phyloP scores from a whole-genome alignment of 2,888 invertebrate species.

The Acleris holmiana region DNA sequence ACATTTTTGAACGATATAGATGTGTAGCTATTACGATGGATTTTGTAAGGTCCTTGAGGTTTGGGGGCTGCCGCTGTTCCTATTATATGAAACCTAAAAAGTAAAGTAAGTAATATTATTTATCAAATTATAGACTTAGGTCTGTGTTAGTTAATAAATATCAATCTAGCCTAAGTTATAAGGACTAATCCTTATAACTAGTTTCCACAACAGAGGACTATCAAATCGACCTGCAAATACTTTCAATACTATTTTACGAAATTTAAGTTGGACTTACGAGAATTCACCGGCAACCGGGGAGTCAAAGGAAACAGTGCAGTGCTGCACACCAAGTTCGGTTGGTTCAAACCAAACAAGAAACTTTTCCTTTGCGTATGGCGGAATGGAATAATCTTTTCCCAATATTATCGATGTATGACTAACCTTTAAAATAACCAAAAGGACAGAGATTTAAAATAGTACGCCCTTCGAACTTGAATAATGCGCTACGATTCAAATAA shows the following conservation, averaged over 20 bases:
- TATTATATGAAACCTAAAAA: slow-evolving; percentile 66
- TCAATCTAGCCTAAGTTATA: too few relatives aligned
- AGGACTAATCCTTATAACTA: too few relatives aligned
- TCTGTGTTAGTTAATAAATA: too few relatives aligned
- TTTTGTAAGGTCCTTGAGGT: slow-evolving; percentile 70
- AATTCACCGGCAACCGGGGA: slow-evolving; percentile 71
- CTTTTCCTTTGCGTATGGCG: slow-evolving; percentile 70
- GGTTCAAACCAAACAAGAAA: slow-evolving; percentile 73
- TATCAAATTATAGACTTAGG: too few relatives aligned
- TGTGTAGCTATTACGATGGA: slow-evolving; percentile 60
- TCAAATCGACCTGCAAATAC: too few relatives aligned
- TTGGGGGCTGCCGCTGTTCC: slow-evolving; percentile 66
- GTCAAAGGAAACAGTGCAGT: slow-evolving; percentile 63
- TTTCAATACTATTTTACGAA: neutral
- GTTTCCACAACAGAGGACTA: too few relatives aligned
- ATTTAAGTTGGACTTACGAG: slow-evolving; percentile 59
- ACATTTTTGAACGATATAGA: slow-evolving; percentile 70
- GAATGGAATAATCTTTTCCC: slow-evolving; percentile 58
- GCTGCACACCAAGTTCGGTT: slow-evolving; percentile 63
- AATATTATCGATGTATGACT: slow-evolving; percentile 66
- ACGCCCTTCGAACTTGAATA: too few relatives aligned
- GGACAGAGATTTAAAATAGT: too few relatives aligned
- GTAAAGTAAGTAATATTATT: too few relatives aligned
- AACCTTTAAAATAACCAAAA: slow-evolving; percentile 50
- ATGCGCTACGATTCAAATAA: too few relatives aligned